Percentiles rank a stretch among this genome's conserved stretches.
Evolutionary conservation across 2,113 vertebrate genomes (phyloP).

Genomic region (Grallaria varia): DNA sequence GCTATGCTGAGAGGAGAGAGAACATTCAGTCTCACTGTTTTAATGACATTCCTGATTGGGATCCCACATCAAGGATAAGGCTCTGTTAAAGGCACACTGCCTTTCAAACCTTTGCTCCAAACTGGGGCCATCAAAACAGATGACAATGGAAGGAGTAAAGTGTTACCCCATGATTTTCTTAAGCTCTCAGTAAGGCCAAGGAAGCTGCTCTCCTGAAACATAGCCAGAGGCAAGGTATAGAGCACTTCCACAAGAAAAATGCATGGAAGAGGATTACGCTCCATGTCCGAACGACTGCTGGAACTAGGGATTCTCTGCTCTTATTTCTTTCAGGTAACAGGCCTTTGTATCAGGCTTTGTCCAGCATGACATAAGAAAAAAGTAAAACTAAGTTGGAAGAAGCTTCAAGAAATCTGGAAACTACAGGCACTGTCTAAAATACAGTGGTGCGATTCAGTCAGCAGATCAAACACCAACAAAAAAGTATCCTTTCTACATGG

Average conservation of each 20-base stretch:
- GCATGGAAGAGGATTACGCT: not conserved
- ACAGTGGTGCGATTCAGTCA: not conserved
- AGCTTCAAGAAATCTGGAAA: not conserved
- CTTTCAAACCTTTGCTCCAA: not conserved
- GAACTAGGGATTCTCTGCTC: not conserved
- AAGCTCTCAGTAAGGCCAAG: not conserved
- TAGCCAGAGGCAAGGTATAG: not conserved
- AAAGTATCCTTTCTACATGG: accelerated
- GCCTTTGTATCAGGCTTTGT: not conserved
- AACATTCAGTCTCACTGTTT: not conserved
- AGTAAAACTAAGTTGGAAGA: not conserved
- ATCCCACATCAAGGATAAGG: not conserved
- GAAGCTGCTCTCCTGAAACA: not conserved
- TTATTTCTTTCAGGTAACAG: not conserved
- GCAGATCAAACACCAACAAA: not conserved
- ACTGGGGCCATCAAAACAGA: not conserved
- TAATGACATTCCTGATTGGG: not conserved
- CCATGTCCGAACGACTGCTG: not conserved
- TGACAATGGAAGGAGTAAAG: not conserved
- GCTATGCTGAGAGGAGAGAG: not conserved
- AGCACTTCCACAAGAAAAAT: not conserved
- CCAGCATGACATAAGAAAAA: not conserved
- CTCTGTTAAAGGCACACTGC: not conserved
- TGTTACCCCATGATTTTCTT: not conserved
- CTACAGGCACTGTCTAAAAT: not conserved